Conservation (phyloP, 92 coral and sea anemone genomes). For the Chrysogorgia sp. region DNA sequence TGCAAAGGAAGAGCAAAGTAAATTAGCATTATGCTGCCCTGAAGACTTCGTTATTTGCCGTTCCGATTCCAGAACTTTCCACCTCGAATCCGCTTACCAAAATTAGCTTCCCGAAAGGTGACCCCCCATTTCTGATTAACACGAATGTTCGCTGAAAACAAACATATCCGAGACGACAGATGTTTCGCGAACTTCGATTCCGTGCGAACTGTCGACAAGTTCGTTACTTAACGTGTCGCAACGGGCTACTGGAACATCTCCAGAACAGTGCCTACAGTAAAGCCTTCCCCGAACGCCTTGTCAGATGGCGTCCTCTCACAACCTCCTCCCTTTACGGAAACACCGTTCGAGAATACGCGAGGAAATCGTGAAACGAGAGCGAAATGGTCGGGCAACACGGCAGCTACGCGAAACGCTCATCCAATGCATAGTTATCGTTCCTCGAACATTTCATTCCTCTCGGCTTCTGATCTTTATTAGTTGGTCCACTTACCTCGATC, state of each 20-base stretch:
- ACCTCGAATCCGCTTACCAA: not conserved
- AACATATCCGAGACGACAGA: slow-evolving; percentile 45
- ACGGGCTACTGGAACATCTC: slow-evolving; percentile 19
- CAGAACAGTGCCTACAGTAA: not conserved
- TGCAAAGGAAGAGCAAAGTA: slow-evolving; percentile 8
- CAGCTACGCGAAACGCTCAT: slow-evolving; percentile 8
- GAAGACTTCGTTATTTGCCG: slow-evolving; percentile 21
- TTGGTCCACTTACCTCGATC: slow-evolving; percentile 25
- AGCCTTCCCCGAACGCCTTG: not conserved
- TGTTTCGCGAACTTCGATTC: slow-evolving; percentile 20
- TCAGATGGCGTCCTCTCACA: too few relatives aligned
- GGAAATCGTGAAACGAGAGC: not conserved
- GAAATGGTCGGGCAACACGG: slow-evolving; percentile 26
- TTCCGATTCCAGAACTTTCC: slow-evolving; percentile 11
- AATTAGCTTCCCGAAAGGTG: not conserved
- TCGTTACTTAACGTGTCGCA: slow-evolving; percentile 1
- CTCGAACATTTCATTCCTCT: slow-evolving; percentile 13
- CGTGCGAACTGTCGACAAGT: slow-evolving; percentile 34
- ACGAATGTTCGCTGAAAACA: slow-evolving; percentile 13
- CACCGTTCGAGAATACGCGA: not conserved
- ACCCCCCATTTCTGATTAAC: slow-evolving; percentile 8
- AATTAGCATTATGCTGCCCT: not conserved
- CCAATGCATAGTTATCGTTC: slow-evolving; percentile 39
- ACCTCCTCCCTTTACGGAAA: not conserved
- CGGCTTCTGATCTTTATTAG: slow-evolving; percentile 29